Percentiles rank a stretch among this genome's conserved stretches.
These are phyloP conservation scores for Characodon lateralis DNA, from an alignment of 2,797 vertebrate species.

Conservation along the genomic window DNA sequence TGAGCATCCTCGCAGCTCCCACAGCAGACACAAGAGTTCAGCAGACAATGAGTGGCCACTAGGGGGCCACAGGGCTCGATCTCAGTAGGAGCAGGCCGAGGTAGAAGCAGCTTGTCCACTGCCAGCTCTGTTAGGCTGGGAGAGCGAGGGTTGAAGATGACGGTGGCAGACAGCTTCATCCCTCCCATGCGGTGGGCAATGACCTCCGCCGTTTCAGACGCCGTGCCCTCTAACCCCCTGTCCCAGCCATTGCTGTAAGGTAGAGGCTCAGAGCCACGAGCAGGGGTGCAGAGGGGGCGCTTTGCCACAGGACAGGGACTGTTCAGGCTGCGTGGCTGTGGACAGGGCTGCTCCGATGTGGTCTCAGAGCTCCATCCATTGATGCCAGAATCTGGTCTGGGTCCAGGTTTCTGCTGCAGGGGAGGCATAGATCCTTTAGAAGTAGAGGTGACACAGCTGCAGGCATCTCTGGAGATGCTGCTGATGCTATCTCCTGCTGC, in stretches of 20 bases:
- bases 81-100: constrained; percentile 67
- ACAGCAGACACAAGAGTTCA: constrained; percentile 97
- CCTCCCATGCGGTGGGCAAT: constrained; percentile 95
- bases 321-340: constrained; percentile 64
- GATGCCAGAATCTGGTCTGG: constrained; percentile 57
- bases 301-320: constrained; percentile 67
- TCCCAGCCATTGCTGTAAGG: constrained; percentile 90
- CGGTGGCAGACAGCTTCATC: constrained; percentile 97
- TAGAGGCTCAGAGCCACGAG: constrained; percentile 77
- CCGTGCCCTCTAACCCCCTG: constrained; percentile 74
- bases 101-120: constrained; percentile 73
- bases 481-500: constrained; percentile 75
- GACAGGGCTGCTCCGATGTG: constrained; percentile 69
- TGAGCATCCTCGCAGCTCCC: constrained; percentile 87
- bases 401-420: constrained; percentile 51
- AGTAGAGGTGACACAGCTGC: constrained; percentile 33
- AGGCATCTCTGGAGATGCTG: constrained; percentile 66
- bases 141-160: constrained; percentile 97
- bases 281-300: constrained; percentile 46
- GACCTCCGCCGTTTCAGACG: constrained; percentile 86
- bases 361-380: constrained; percentile 71
- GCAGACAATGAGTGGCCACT: constrained; percentile 89
- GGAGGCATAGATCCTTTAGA: constrained; percentile 61
- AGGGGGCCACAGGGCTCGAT: constrained; percentile 77
- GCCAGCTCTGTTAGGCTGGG: constrained; percentile 82